Evolutionary conservation across 2,797 vertebrate species (phyloP).

Genomic region (Sebastes kiyomatsui): DNA sequence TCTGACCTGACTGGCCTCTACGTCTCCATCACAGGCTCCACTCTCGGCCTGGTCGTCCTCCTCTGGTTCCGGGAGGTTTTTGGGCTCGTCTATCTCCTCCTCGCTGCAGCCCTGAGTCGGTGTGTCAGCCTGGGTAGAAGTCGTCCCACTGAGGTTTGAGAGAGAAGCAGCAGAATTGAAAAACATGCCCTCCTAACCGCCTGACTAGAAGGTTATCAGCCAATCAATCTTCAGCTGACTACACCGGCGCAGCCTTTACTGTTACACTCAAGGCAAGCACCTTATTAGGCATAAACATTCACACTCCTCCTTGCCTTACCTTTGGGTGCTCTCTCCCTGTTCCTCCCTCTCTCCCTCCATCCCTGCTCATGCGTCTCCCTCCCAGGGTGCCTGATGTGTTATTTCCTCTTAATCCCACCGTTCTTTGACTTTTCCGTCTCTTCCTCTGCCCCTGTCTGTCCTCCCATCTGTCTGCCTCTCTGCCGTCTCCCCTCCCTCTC

Average conservation of each 20-base stretch:
- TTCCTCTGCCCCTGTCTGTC: conserved; percentile 1
- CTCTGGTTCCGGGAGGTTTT: conserved; percentile 6
- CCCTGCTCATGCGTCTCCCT: conserved; percentile 50
- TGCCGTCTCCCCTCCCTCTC: conserved; percentile 24
- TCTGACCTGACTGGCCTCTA: conserved; percentile 34
- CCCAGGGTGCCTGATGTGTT: conserved; percentile 53
- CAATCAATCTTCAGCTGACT: conserved; percentile 54
- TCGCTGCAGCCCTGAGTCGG: not conserved
- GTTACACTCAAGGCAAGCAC: conserved; percentile 46
- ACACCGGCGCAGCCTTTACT: conserved; percentile 32
- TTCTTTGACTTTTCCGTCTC: conserved; percentile 29
- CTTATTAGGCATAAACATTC: conserved; percentile 39
- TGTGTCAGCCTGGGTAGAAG: conserved; percentile 34
- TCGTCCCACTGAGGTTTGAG: conserved; percentile 53
- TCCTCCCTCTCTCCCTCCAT: conserved; percentile 76
- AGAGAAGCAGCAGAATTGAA: conserved; percentile 34
- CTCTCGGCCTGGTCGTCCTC: not conserved
- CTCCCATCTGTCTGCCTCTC: conserved; percentile 6
- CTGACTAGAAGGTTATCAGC: conserved; percentile 61
- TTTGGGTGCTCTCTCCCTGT: conserved; percentile 43
- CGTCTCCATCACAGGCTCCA: conserved; percentile 26
- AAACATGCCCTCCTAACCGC: conserved; percentile 53
- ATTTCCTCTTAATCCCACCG: conserved; percentile 43
- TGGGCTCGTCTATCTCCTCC: conserved; percentile 2
- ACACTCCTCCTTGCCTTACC: conserved; percentile 58